These are phyloP conservation scores for Mionectes macconnelli DNA, from an alignment of 2,113 vertebrate genomes.

Conservation along the genomic window DNA sequence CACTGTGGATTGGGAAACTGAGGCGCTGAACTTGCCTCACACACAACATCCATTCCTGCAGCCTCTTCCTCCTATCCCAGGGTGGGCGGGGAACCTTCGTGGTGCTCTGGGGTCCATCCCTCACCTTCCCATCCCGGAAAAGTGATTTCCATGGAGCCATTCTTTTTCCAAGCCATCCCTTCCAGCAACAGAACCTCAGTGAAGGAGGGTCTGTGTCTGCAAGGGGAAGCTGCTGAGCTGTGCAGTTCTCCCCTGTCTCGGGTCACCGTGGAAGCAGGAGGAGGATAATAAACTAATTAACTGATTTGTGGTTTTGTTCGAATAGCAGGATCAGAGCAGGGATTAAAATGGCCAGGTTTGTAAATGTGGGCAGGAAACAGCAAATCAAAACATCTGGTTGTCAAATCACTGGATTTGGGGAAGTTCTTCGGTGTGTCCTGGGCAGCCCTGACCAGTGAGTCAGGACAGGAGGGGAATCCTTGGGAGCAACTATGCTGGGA, in stretches of 20 bases:
- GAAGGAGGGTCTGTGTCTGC: not conserved
- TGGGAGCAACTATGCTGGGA: not conserved
- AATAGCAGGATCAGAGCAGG: too few relatives aligned
- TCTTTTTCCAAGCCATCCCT: conserved; percentile 70
- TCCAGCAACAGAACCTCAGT: not conserved
- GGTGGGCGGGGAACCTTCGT: conserved; percentile 40
- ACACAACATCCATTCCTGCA: too few relatives aligned
- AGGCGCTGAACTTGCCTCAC: not conserved
- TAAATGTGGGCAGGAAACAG: not conserved
- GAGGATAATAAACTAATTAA: not conserved
- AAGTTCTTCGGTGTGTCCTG: not conserved
- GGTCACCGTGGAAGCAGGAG: conserved; percentile 22
- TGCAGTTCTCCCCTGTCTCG: conserved; percentile 9
- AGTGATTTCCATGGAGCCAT: conserved; percentile 72
- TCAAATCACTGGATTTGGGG: not conserved
- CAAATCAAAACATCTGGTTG: not conserved
- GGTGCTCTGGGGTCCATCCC: conserved; percentile 71
- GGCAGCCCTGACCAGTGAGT: not conserved
- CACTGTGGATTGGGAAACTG: not conserved
- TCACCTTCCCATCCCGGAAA: conserved; percentile 68
- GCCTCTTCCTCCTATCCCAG: not conserved
- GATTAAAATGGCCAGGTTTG: not conserved
- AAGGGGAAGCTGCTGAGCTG: conserved; percentile 12
- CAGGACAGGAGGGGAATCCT: not conserved
- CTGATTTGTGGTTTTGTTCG: not conserved